Conservation (phyloP, 2,113 vertebrate species). For the Dendrocopos noguchii region DNA sequence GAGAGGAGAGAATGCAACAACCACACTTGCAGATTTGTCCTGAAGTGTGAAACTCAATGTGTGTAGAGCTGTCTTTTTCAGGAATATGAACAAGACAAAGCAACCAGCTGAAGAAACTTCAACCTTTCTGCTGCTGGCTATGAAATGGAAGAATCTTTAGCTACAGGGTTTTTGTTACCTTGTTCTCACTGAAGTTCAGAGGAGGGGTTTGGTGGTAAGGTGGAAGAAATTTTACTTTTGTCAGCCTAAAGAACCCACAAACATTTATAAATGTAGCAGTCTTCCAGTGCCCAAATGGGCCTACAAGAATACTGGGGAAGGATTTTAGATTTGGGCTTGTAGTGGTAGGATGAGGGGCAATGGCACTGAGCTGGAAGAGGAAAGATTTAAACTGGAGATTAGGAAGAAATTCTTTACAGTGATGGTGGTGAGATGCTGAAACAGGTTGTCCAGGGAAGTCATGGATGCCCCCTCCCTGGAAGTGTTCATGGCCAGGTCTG, state of each 20-base stretch:
- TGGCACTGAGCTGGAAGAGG: too few relatives aligned
- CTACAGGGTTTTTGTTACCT: neutral
- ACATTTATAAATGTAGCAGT: fast-evolving
- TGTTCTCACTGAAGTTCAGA: neutral
- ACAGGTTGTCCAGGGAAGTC: too few relatives aligned
- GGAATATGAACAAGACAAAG: slow-evolving; percentile 36
- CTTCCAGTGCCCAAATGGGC: too few relatives aligned
- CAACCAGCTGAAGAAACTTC: slow-evolving; percentile 26
- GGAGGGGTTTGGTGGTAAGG: neutral
- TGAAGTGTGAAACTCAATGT: slow-evolving; percentile 68
- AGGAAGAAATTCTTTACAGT: too few relatives aligned
- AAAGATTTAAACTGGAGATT: too few relatives aligned
- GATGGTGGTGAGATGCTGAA: too few relatives aligned
- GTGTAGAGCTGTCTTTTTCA: slow-evolving; percentile 26
- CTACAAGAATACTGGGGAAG: too few relatives aligned
- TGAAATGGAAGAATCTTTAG: neutral
- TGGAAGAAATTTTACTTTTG: neutral
- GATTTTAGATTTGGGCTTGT: too few relatives aligned
- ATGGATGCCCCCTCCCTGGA: too few relatives aligned
- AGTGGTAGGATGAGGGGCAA: too few relatives aligned
- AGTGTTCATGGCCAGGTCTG: too few relatives aligned
- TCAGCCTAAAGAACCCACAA: neutral
- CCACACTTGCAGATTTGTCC: slow-evolving; percentile 18
- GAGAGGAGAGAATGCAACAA: neutral
- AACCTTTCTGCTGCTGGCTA: neutral